Conservation (phyloP, 2,113 vertebrate species). For the Anhinga anhinga region DNA sequence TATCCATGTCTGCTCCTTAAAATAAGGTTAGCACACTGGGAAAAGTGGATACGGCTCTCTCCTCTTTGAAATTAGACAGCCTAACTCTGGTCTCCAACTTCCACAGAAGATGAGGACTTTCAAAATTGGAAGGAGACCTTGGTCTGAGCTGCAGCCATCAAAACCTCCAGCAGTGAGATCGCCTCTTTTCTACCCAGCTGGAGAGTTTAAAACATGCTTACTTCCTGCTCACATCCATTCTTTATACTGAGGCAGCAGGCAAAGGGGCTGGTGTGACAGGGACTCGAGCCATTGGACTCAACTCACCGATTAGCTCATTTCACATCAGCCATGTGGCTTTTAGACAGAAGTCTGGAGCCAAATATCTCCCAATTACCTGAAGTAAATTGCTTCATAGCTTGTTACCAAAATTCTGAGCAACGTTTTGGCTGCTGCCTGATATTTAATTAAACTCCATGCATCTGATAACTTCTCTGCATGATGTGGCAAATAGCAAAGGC, state of each 20-base stretch:
- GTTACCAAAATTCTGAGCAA: conserved; percentile 34
- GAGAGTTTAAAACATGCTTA: neutral
- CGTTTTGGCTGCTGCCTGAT: conserved; percentile 22
- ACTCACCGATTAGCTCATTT: conserved; percentile 16
- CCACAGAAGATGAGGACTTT: neutral
- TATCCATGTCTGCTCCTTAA: neutral
- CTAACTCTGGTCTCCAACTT: neutral
- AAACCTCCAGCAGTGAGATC: neutral
- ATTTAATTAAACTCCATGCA: conserved; percentile 42
- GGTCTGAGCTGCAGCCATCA: neutral
- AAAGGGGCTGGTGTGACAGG: neutral
- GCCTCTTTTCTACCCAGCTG: neutral
- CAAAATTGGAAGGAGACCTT: neutral
- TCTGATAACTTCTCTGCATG: neutral
- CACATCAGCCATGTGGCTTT: conserved; percentile 22
- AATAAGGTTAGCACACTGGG: neutral
- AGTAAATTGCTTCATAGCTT: conserved; percentile 43
- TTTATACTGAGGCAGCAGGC: neutral
- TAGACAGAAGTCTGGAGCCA: conserved; percentile 22
- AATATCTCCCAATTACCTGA: conserved; percentile 41
- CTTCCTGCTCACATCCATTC: neutral
- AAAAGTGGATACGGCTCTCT: neutral
- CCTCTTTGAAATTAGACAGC: neutral
- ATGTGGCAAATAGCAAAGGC: neutral
- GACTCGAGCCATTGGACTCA: neutral